A percentile compares a stretch with the other conserved stretches of the same genome.
phyloP scores from a whole-genome alignment of 2,888 invertebrate genomes.

The Coleophora flavipennella region DNA sequence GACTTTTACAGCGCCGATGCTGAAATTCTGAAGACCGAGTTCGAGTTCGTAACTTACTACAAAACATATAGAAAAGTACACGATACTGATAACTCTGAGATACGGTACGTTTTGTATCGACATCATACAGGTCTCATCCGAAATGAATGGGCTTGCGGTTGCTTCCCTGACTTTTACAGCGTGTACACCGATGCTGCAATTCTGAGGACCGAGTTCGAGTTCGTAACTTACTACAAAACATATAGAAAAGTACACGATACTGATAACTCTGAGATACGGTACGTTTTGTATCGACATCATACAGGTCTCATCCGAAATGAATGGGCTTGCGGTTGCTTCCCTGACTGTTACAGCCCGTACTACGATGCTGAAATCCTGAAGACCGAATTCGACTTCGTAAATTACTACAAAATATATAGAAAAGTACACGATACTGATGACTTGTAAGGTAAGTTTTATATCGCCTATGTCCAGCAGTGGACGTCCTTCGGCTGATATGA shows the following conservation, averaged over 20 bases:
- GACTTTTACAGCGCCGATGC: constrained; percentile 74
- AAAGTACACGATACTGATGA: not conserved
- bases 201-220: constrained; percentile 72
- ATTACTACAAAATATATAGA: not conserved
- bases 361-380: constrained; percentile 78
- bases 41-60: constrained; percentile 27
- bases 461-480: no score
- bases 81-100: not conserved
- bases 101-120: no score
- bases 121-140: no score
- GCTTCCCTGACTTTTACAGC: constrained; percentile 60
- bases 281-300: no score
- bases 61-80: not conserved
- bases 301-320: no score
- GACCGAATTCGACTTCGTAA: constrained; percentile 57
- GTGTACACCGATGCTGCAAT: constrained; percentile 77
- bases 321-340: constrained; percentile 22
- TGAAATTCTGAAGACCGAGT: constrained; percentile 75
- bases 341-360: constrained; percentile 69
- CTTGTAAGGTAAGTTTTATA: not conserved
- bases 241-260: not conserved
- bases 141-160: constrained; percentile 20
- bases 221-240: not conserved
- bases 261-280: not conserved
- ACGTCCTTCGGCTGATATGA: no score